Conservation (phyloP, 2,797 vertebrate genomes). For the Anolis apletophallus region DNA sequence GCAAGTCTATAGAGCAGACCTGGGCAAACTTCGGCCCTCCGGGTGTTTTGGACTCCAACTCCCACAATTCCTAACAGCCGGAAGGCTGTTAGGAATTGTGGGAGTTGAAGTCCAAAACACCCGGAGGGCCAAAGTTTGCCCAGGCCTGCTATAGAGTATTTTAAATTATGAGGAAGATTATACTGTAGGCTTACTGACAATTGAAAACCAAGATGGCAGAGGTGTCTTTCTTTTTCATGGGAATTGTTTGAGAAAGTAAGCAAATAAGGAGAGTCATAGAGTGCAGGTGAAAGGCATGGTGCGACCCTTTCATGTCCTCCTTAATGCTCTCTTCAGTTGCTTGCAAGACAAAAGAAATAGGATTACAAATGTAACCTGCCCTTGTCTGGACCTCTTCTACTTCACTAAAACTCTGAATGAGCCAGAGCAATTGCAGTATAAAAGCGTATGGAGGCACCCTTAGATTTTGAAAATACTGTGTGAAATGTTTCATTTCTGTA, state of each 20-base stretch:
- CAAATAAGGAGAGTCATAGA: not conserved
- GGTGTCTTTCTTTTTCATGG: not conserved
- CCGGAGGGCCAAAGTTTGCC: too few species aligned
- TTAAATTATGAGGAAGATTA: not conserved
- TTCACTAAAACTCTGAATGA: not conserved
- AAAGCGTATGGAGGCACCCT: not conserved
- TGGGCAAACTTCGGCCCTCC: too few species aligned
- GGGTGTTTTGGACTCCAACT: too few species aligned
- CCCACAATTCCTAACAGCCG: too few species aligned
- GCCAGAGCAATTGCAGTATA: not conserved
- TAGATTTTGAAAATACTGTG: not conserved
- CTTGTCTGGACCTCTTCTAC: too few species aligned
- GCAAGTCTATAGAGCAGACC: too few species aligned
- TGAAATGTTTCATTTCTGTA: not conserved
- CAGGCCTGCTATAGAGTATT: too few species aligned
- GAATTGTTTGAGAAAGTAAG: not conserved
- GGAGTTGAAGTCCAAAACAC: too few species aligned
- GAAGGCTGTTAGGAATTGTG: too few species aligned
- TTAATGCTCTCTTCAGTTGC: too few species aligned
- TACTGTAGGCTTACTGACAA: slow-evolving; percentile 1
- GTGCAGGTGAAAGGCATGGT: not conserved
- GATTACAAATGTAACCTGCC: too few species aligned
- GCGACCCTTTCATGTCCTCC: not conserved
- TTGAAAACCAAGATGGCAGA: not conserved
- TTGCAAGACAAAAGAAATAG: not conserved